Evolutionary conservation across 2,797 vertebrate genomes (phyloP).

Genomic region (Clarias pachynema): DNA sequence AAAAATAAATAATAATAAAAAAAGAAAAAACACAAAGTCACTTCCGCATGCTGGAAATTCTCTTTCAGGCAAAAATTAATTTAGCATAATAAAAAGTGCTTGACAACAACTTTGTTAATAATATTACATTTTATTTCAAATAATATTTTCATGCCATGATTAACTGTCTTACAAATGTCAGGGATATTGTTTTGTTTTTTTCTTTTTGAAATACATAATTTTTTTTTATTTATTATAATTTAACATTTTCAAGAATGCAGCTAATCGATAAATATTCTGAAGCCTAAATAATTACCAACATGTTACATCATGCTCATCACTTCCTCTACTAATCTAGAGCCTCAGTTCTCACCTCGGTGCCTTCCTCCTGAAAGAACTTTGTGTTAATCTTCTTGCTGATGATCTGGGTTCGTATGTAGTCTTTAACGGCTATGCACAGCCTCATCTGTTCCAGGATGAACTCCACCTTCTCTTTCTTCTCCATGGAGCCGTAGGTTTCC

Average conservation of each 20-base stretch:
- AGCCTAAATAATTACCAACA: neutral
- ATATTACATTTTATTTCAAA: no score
- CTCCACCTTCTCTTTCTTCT: constrained; percentile 97
- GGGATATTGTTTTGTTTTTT: neutral
- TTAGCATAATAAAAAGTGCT: no score
- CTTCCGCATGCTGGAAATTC: no score
- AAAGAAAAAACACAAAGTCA: neutral
- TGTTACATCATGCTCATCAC: neutral
- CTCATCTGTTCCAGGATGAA: constrained; percentile 99
- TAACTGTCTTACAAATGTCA: neutral
- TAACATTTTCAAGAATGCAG: neutral
- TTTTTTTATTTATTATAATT: neutral
- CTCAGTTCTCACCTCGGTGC: constrained; percentile 81
- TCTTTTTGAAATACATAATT: neutral
- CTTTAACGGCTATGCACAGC: constrained; percentile 97
- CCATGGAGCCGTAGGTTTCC: constrained; percentile 98
- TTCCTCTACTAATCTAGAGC: no score
- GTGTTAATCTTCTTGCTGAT: constrained; percentile 99
- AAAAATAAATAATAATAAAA: neutral
- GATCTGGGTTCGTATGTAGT: constrained; percentile 97
- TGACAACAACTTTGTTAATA: neutral
- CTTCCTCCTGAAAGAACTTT: constrained; percentile 97
- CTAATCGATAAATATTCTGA: neutral
- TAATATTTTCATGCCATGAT: neutral
- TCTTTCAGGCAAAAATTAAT: no score